Evolutionary conservation across 2,113 vertebrate genomes (phyloP).

Genomic region (Takifugu bimaculatus): DNA sequence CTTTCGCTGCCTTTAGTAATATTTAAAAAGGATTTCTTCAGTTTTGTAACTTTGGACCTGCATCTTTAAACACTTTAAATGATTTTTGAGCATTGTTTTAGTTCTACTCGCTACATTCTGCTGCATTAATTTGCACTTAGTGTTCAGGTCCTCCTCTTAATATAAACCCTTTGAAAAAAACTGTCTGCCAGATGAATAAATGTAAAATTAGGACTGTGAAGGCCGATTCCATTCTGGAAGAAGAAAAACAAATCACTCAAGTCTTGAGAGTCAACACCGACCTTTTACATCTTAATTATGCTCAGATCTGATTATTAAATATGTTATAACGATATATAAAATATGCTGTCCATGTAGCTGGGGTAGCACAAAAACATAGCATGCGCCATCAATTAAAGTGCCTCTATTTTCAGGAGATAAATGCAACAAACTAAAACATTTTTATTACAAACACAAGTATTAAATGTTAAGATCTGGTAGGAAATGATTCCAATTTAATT

Average conservation of each 20-base stretch:
- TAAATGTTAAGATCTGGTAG: too few species aligned
- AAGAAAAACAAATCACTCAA: neutral
- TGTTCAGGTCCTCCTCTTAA: neutral
- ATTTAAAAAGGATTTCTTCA: too few species aligned
- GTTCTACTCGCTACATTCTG: neutral
- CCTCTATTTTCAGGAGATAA: too few species aligned
- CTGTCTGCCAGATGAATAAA: constrained; percentile 5
- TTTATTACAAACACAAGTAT: too few species aligned
- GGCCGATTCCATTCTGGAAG: neutral
- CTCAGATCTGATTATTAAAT: neutral
- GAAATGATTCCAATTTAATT: too few species aligned
- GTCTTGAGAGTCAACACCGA: constrained; percentile 10
- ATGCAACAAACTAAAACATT: too few species aligned
- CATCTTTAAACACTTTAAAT: neutral
- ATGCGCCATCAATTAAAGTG: too few species aligned
- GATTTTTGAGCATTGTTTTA: neutral
- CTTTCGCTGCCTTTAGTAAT: too few species aligned
- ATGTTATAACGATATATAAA: neutral
- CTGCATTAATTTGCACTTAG: constrained; percentile 11
- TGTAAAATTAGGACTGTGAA: constrained; percentile 19
- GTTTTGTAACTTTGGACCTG: too few species aligned
- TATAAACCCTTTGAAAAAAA: constrained; percentile 20
- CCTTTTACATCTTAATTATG: neutral
- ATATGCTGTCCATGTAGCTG: neutral
- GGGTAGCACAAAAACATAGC: neutral